Evolutionary conservation across 92 coral and sea anemone genomes (phyloP), one percentile per base, ranked within the genome.

Genomic region (Parazoanthus atlanticus): DNA sequence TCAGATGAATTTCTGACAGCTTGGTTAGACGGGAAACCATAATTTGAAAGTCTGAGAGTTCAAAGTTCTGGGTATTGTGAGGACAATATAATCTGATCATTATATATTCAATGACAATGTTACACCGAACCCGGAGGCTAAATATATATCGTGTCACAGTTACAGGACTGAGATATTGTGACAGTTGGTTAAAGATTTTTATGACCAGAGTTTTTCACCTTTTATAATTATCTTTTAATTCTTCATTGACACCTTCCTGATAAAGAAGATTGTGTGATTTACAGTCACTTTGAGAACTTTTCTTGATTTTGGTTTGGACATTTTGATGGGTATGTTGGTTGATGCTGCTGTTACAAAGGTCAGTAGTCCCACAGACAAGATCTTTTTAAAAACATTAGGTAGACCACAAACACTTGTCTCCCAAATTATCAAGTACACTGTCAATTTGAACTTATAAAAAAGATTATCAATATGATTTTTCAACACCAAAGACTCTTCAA

Each of bases 241-340:
- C 78, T 26, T 84, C n/a, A 46, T 84, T 13, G 26, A 84, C 87
- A 84, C 87, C 78, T 84, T 84, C 28, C 70, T 84, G 76, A 36
- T 66, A 82, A 41, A 46, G 31, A 41, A 34, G 31, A 74, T 67
- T 71, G 78, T 83, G 86, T 83, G 78, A 69, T 82, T 84, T 71
- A 64, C 69, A 46, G 87, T 69, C 78, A 71, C 58, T 8, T 47
- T n/a, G n/a, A n/a, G n/a, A n/a, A n/a, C n/a, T n/a, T n/a, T n/a
- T n/a, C n/a, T n/a, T n/a, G n/a, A n/a, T n/a, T 74, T 69, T 29
- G 58, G 2, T 73, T 72, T 73, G 19, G 52, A 75, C 46, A 75
- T 75, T 19, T 75, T 75, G 26, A 75, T 75, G 79, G 52, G 10
- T 29, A 15, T 75, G 52, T 13, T 52, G 58, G 58, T 52, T 8